A percentile compares a stretch with the other conserved stretches of the same genome.
These are phyloP conservation scores for Polypterus senegalus DNA, from an alignment of 2,113 vertebrate genomes.

Conservation along the genomic window DNA sequence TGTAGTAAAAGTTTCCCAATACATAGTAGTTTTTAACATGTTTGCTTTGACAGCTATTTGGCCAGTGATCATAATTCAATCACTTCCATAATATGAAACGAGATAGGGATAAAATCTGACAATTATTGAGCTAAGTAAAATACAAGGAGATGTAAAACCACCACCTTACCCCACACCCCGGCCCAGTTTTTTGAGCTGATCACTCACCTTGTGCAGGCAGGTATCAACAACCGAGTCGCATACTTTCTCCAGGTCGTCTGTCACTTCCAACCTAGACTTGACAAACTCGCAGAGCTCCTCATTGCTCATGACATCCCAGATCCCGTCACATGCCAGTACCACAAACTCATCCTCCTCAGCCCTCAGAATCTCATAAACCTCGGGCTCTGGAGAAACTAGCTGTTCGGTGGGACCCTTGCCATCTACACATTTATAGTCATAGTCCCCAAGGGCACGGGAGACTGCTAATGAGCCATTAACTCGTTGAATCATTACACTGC, in stretches of 20 bases:
- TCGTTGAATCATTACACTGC: conserved; percentile 96
- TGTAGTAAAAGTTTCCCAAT: too few relatives aligned
- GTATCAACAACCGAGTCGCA: conserved; percentile 98
- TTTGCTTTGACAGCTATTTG: not conserved
- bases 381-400: conserved; percentile 93
- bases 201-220: conserved; percentile 95
- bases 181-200: conserved; percentile 1
- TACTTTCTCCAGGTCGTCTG: conserved; percentile 88
- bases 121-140: too few relatives aligned
- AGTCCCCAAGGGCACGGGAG: conserved; percentile 92
- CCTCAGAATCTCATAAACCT: conserved; percentile 83
- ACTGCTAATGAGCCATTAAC: conserved; percentile 95
- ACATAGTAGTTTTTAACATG: too few relatives aligned
- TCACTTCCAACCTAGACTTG: conserved; percentile 86
- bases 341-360: conserved; percentile 91
- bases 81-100: not conserved
- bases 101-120: too few relatives aligned
- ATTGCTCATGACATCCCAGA: conserved; percentile 99
- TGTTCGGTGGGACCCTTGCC: conserved; percentile 97
- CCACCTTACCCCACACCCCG: too few relatives aligned
- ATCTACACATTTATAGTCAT: conserved; percentile 96
- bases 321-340: conserved; percentile 90
- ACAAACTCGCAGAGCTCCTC: conserved; percentile 96
- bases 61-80: not conserved
- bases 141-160: not conserved